Conservation (phyloP, 2,113 vertebrate genomes). For the Megaceryle maxima region DNA sequence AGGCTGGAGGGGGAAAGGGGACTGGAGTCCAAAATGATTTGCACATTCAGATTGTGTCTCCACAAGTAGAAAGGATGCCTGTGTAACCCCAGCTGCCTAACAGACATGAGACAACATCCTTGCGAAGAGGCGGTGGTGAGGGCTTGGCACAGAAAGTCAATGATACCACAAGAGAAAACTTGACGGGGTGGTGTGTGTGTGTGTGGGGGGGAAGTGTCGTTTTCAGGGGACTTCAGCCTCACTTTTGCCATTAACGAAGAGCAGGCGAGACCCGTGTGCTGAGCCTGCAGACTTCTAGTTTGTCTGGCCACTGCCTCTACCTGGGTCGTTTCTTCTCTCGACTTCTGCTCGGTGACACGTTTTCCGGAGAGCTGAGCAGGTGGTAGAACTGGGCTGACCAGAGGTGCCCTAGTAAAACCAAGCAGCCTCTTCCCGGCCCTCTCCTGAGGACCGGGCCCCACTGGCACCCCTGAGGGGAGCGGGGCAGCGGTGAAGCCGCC, state of each 20-base stretch:
- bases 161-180: not conserved
- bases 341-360: accelerated
- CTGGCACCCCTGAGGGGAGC: no score
- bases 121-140: not conserved
- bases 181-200: no score
- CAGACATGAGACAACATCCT: accelerated
- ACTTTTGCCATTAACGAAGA: not conserved
- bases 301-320: no score
- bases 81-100: not conserved
- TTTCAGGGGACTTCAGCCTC: not conserved
- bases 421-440: not conserved
- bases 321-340: not conserved
- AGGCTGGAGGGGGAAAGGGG: not conserved
- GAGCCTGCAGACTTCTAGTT: not conserved
- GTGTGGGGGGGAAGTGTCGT: no score
- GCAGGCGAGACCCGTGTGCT: accelerated
- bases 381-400: accelerated
- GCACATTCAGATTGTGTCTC: not conserved
- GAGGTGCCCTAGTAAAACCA: accelerated
- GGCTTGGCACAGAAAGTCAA: not conserved
- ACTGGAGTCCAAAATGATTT: not conserved
- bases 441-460: not conserved
- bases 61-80: not conserved
- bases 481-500: no score
- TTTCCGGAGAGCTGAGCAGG: accelerated